Conservation (phyloP, 2,113 vertebrate species). For the Petromus typicus region DNA sequence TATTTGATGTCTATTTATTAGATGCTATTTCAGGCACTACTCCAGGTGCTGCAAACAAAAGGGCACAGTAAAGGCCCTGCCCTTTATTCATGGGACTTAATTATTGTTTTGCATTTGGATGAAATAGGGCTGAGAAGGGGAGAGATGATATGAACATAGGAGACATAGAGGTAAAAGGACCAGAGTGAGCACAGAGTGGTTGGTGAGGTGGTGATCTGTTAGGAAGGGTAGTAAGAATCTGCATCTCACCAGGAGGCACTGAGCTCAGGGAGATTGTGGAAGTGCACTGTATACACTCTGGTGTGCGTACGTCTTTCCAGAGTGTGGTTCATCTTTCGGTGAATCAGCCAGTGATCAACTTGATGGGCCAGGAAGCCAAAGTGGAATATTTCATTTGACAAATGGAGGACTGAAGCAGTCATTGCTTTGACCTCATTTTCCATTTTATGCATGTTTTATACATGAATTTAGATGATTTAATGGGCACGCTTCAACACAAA, state of each 20-base stretch:
- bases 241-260: not conserved
- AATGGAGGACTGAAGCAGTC: not conserved
- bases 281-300: accelerated
- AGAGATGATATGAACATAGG: not conserved
- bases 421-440: constrained; percentile 25
- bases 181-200: not conserved
- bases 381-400: not conserved
- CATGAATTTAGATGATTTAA: not conserved
- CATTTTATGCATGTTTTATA: not conserved
- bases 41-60: not conserved
- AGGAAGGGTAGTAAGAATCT: not conserved
- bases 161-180: not conserved
- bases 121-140: not conserved
- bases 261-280: not conserved
- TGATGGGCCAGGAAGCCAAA: not conserved
- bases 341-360: not conserved
- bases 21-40: not conserved
- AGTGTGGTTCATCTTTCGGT: not conserved
- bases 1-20: constrained; percentile 41
- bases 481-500: not conserved
- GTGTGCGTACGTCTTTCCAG: not conserved
- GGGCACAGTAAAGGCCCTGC: not conserved
- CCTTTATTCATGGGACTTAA: not conserved
- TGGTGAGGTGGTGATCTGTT: not conserved
- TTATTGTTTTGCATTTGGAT: not conserved